These are phyloP conservation scores for Hyles lineata DNA, from an alignment of 2,888 invertebrate genomes.

Conservation along the genomic window DNA sequence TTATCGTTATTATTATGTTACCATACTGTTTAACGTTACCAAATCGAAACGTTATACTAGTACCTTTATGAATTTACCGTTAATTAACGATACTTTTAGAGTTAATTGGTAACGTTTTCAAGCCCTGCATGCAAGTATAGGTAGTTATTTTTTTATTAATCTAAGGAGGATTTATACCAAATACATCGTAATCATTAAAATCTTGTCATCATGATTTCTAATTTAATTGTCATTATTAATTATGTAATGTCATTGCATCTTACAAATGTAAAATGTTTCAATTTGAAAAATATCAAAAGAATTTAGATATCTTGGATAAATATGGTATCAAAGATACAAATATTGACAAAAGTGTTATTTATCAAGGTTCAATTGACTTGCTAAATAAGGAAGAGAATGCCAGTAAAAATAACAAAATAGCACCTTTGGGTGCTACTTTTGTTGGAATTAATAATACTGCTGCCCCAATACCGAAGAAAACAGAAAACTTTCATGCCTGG, in stretches of 20 bases:
- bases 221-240: neutral
- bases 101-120: too few relatives aligned
- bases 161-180: neutral
- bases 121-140: too few relatives aligned
- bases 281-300: conserved; percentile 53
- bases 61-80: too few relatives aligned
- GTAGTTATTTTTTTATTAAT: too few relatives aligned
- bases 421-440: conserved; percentile 64
- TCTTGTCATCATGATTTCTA: neutral
- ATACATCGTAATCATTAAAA: conserved; percentile 1
- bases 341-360: conserved; percentile 53
- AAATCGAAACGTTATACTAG: too few relatives aligned
- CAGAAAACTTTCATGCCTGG: conserved; percentile 66
- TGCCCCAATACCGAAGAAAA: conserved; percentile 53
- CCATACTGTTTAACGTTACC: too few relatives aligned
- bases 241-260: neutral
- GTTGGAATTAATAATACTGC: conserved; percentile 71
- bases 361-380: conserved; percentile 51
- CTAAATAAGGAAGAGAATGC: conserved; percentile 41
- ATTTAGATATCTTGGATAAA: conserved; percentile 57
- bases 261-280: conserved; percentile 48
- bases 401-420: conserved; percentile 38
- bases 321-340: conserved; percentile 48
- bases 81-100: too few relatives aligned
- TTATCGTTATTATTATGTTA: too few relatives aligned